Conservation (phyloP, 2,797 vertebrate genomes). For the Helarctos malayanus region DNA sequence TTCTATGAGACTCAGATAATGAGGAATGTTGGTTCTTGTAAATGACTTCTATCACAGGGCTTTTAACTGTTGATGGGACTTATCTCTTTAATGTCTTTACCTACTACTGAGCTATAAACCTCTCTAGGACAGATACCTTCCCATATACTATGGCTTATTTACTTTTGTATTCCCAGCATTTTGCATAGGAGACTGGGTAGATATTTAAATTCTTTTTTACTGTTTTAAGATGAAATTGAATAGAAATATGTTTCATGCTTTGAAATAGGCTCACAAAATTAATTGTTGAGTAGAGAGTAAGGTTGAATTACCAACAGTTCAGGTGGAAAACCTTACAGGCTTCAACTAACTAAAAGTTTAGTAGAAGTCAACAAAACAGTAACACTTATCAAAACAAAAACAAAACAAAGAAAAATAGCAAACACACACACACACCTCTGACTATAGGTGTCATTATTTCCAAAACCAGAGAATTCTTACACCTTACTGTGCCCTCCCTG, state of each 20-base stretch:
- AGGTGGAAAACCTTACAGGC: background rate
- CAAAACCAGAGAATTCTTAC: background rate
- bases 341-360: background rate
- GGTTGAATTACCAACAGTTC: background rate
- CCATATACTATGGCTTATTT: background rate
- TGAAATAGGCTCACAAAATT: background rate
- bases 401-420: background rate
- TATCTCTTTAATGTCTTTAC: background rate
- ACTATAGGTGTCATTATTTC: background rate
- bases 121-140: background rate
- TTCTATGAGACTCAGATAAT: background rate
- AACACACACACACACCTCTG: background rate
- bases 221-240: background rate
- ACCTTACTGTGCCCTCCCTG: background rate
- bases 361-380: background rate
- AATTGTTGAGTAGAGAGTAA: background rate
- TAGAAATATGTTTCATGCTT: background rate
- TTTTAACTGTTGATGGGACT: background rate
- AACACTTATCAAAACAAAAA: background rate
- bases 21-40: background rate
- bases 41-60: background rate
- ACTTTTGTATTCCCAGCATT: background rate
- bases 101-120: background rate
- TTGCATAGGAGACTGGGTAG: background rate
- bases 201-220: constrained; percentile 14